A percentile compares a stretch with the other conserved stretches of the same genome.
Evolutionary conservation across 1,140 invertebrate species (phyloP).

Genomic region (Notospermus geniculatus): DNA sequence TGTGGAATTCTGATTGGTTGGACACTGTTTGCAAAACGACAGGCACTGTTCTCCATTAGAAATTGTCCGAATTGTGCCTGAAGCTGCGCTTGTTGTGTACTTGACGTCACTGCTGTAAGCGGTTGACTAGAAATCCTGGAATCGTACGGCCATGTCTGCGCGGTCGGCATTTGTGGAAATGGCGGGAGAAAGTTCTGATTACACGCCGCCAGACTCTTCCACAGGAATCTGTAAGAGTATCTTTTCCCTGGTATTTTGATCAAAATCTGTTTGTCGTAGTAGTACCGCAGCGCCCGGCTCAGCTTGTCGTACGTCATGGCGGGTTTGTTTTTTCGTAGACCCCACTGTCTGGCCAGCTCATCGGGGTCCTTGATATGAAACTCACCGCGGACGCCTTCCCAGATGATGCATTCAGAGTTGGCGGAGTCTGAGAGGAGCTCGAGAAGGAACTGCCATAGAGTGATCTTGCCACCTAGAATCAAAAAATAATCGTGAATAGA

Average conservation of each 20-base stretch:
- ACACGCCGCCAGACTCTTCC: too few species aligned
- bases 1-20: too few species aligned
- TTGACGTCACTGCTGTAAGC: too few species aligned
- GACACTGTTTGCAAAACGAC: too few species aligned
- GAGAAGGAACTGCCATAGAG: conserved; percentile 97
- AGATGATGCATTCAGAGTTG: conserved; percentile 85
- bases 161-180: too few species aligned
- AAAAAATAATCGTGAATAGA: neutral
- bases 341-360: conserved; percentile 95
- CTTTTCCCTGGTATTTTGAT: conserved; percentile 70
- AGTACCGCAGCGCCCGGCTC: conserved; percentile 89
- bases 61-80: too few species aligned
- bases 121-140: too few species aligned
- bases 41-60: too few species aligned
- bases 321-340: conserved; percentile 95
- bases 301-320: conserved; percentile 99
- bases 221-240: conserved; percentile 88
- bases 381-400: conserved; percentile 93
- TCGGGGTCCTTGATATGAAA: conserved; percentile 98
- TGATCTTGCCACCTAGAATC: conserved; percentile 83
- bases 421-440: conserved; percentile 86
- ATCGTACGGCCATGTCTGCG: too few species aligned
- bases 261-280: conserved; percentile 66
- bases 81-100: too few species aligned
- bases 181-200: too few species aligned